phyloP scores from a whole-genome alignment of 2,113 vertebrate genomes.

The Actenoides hombroni region DNA sequence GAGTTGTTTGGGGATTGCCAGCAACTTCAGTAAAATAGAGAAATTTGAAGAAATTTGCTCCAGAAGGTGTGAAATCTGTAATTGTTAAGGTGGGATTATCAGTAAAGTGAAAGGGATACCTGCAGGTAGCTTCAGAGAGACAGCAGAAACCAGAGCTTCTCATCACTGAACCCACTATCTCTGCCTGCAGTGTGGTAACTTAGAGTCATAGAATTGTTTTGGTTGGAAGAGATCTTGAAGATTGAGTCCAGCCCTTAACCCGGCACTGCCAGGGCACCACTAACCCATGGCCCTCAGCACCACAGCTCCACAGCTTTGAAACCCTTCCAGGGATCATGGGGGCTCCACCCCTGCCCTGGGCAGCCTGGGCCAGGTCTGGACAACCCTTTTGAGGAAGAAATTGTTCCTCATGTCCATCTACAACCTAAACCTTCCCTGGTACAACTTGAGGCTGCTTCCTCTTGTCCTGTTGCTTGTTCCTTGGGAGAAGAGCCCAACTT shows the following conservation, averaged over 20 bases:
- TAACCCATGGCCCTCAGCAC: too few species aligned
- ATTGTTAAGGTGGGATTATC: background rate
- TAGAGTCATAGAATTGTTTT: background rate
- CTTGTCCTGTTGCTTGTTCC: background rate
- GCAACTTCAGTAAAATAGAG: background rate
- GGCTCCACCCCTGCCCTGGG: background rate
- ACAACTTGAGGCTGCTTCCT: background rate
- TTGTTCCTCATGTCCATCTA: background rate
- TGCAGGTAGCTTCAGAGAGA: background rate
- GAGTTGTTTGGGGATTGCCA: background rate
- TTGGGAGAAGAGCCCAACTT: background rate
- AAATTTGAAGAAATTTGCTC: background rate
- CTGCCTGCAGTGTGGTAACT: fast-evolving
- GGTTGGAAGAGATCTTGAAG: background rate
- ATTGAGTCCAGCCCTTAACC: too few species aligned
- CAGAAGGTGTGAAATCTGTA: background rate
- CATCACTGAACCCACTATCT: background rate
- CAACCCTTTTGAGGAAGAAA: background rate
- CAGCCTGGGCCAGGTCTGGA: background rate
- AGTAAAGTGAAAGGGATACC: background rate
- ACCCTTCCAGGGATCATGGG: background rate
- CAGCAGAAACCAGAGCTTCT: background rate
- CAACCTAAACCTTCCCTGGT: background rate
- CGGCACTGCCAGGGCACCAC: too few species aligned
- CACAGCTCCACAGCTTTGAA: background rate